phyloP scores from a whole-genome alignment of 2,797 vertebrate species.

The Cephalopachus bancanus region DNA sequence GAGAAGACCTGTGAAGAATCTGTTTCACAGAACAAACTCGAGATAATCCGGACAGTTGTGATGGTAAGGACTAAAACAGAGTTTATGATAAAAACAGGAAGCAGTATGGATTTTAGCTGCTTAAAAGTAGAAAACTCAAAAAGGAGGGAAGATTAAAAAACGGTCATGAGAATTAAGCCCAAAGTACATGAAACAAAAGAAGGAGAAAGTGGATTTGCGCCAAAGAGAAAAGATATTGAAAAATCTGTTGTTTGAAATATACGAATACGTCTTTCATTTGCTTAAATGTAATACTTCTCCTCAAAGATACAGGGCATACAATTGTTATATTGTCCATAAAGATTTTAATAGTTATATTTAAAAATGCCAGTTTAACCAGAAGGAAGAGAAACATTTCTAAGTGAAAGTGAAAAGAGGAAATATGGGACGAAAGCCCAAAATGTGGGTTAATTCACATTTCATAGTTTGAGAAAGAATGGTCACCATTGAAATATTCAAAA shows the following conservation, averaged over 20 bases:
- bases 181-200: neutral
- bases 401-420: neutral
- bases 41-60: neutral
- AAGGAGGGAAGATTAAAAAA: neutral
- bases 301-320: conserved; percentile 26
- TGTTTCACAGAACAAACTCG: neutral
- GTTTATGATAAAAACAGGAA: neutral
- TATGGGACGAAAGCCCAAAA: neutral
- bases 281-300: conserved; percentile 51
- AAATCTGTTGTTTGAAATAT: conserved; percentile 40
- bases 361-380: conserved; percentile 43
- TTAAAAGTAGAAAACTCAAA: neutral
- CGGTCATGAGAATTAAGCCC: neutral
- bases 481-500: neutral
- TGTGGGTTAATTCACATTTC: conserved; percentile 2
- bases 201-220: neutral
- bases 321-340: neutral
- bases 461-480: neutral
- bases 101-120: neutral
- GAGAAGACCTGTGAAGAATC: neutral
- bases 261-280: conserved; percentile 35
- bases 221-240: conserved; percentile 3
- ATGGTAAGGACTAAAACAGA: neutral
- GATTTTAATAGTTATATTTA: conserved; percentile 54
- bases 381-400: neutral